Conservation (phyloP, 2,113 vertebrate genomes). For the Bubalus kerabau region DNA sequence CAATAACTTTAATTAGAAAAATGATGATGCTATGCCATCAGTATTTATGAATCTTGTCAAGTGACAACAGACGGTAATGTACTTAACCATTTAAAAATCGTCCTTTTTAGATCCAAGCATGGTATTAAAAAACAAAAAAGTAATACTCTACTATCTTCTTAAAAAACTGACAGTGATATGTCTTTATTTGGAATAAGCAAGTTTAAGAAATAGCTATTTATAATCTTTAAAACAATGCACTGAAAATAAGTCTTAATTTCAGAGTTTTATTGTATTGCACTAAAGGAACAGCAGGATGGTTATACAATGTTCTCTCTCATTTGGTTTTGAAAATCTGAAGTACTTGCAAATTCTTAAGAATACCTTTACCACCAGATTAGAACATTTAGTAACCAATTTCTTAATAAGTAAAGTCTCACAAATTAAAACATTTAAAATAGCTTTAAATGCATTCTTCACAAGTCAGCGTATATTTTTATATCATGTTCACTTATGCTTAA, state of each 20-base stretch:
- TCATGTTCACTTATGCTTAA: constrained; percentile 52
- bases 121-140: neutral
- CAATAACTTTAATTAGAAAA: neutral
- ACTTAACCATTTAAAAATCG: neutral
- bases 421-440: constrained; percentile 70
- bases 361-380: constrained; percentile 67
- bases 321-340: constrained; percentile 66
- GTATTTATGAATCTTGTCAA: neutral
- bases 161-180: constrained; percentile 17
- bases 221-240: constrained; percentile 69
- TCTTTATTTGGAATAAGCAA: constrained; percentile 48
- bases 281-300: constrained; percentile 80
- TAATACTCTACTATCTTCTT: neutral
- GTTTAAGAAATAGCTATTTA: constrained; percentile 49
- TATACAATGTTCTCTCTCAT: constrained; percentile 72
- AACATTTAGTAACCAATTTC: constrained; percentile 51
- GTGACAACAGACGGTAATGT: neutral
- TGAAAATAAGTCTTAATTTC: constrained; percentile 70
- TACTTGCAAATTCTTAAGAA: constrained; percentile 70
- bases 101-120: neutral
- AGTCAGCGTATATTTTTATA: constrained; percentile 57
- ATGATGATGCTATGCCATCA: neutral
- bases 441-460: constrained; percentile 69
- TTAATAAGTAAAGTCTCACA: constrained; percentile 64
- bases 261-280: constrained; percentile 80